Percentiles rank a stretch among this genome's conserved stretches.
phyloP scores from a whole-genome alignment of 2,113 vertebrate species.

The Meriones unguiculatus region DNA sequence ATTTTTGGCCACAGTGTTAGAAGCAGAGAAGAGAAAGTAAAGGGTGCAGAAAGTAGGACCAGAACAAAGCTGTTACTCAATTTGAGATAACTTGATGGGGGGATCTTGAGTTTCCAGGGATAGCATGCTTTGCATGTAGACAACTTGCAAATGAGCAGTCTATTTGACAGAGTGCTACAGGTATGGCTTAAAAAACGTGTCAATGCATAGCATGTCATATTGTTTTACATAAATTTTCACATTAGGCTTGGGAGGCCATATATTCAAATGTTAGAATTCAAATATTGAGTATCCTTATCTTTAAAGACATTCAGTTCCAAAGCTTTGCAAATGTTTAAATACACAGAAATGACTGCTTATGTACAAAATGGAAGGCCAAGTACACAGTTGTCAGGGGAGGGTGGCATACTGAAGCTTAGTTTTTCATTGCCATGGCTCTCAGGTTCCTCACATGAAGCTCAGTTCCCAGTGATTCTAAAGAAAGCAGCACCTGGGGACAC shows the following conservation, averaged over 20 bases:
- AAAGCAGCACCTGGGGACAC: background rate
- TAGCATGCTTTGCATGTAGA: constrained; percentile 78
- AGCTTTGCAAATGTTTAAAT: constrained; percentile 44
- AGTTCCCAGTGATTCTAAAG: background rate
- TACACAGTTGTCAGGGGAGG: background rate
- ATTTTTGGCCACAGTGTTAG: background rate
- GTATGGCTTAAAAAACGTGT: constrained; percentile 69
- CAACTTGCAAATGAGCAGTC: constrained; percentile 82
- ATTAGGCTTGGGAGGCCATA: constrained; percentile 66
- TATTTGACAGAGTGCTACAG: constrained; percentile 70
- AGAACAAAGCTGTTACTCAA: constrained; percentile 63
- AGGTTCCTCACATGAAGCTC: background rate
- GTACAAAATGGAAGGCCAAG: background rate
- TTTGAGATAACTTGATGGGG: constrained; percentile 68
- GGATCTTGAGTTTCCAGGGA: constrained; percentile 66
- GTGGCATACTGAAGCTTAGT: background rate
- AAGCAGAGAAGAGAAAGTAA: background rate
- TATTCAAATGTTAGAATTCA: constrained; percentile 64
- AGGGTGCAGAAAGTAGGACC: background rate
- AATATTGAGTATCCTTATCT: constrained; percentile 72
- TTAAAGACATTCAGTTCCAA: constrained; percentile 60
- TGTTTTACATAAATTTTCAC: constrained; percentile 84
- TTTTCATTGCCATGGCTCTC: background rate
- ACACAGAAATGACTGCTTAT: constrained; percentile 39
- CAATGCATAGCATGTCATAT: constrained; percentile 79